Conservation (phyloP, 1,140 invertebrate genomes). For the Apis dorsata region DNA sequence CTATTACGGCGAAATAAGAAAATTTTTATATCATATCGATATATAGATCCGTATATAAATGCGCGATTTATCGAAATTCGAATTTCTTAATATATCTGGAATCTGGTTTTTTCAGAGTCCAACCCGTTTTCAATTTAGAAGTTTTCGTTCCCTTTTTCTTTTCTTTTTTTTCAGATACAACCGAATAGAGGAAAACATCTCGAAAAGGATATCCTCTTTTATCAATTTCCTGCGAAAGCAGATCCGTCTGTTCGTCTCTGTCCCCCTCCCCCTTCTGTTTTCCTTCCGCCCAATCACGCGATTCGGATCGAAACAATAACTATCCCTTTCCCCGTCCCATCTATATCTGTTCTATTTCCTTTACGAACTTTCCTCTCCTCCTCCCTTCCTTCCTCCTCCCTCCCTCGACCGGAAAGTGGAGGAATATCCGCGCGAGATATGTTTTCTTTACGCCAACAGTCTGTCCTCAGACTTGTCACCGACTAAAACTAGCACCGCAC, state of each 20-base stretch:
- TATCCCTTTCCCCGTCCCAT: background rate
- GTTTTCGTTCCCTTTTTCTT: background rate
- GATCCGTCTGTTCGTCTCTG: background rate
- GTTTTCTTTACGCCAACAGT: background rate
- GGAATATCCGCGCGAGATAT: constrained; percentile 2
- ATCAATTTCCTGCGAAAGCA: background rate
- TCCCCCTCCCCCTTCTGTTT: background rate
- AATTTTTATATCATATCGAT: too few relatives aligned
- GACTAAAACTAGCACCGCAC: background rate
- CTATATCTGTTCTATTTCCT: constrained; percentile 3
- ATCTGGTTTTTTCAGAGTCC: too few relatives aligned
- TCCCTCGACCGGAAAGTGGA: background rate
- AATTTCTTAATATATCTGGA: too few relatives aligned
- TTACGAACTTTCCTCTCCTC: too few relatives aligned
- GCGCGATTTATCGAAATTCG: too few relatives aligned
- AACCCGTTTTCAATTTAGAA: too few relatives aligned
- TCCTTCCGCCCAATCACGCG: background rate
- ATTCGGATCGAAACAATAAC: constrained; percentile 10
- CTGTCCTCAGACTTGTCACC: constrained; percentile 14
- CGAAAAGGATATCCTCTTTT: background rate
- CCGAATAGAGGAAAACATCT: too few relatives aligned
- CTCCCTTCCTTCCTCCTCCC: too few relatives aligned
- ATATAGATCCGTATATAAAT: too few relatives aligned
- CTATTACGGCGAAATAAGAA: too few relatives aligned
- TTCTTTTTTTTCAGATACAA: too few relatives aligned